These are phyloP conservation scores for Chloropsis cyanopogon DNA, from an alignment of 2,113 vertebrate genomes.

Conservation along the genomic window DNA sequence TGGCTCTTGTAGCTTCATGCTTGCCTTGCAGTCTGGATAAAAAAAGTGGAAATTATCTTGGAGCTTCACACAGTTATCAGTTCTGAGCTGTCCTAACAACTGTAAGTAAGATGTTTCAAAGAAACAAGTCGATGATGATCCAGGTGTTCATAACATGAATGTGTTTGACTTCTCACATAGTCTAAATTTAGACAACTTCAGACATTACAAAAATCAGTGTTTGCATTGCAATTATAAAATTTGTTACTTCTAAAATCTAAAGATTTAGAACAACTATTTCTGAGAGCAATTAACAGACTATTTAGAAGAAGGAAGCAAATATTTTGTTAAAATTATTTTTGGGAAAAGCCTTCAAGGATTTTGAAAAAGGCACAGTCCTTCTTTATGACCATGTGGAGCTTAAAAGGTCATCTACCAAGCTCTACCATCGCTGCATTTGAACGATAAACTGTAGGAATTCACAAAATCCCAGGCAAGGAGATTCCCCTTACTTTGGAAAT, in stretches of 20 bases:
- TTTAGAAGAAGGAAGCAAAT: conserved; percentile 44
- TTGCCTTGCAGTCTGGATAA: not conserved
- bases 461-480: not conserved
- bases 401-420: not conserved
- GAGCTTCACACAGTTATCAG: not conserved
- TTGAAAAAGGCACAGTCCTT: not conserved
- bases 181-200: not conserved
- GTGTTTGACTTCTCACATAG: not conserved
- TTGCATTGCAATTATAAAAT: not conserved
- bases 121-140: not conserved
- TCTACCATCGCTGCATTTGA: not conserved
- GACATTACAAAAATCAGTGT: not conserved
- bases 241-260: not conserved
- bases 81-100: not conserved
- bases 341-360: not conserved
- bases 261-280: not conserved
- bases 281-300: not conserved
- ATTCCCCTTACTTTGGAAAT: not conserved
- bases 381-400: not conserved
- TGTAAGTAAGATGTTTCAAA: not conserved
- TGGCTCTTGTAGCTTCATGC: not conserved
- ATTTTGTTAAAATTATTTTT: conserved; percentile 15
- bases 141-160: not conserved
- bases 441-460: not conserved
- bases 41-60: not conserved